These are phyloP conservation scores for Cariama cristata DNA, from an alignment of 2,113 vertebrate species.

Conservation along the genomic window DNA sequence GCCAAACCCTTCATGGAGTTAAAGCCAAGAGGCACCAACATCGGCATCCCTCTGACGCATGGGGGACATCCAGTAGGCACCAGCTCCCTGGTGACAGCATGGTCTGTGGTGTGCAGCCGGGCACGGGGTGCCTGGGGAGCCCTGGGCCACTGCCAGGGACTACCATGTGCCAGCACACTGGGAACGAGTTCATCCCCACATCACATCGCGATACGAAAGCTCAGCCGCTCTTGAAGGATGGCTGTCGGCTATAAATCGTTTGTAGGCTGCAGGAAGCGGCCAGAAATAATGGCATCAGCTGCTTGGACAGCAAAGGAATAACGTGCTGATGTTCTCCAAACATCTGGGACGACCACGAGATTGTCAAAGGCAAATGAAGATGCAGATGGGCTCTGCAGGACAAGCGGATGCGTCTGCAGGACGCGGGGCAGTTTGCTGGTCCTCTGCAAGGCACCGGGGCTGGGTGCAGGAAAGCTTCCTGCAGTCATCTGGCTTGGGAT, in stretches of 20 bases:
- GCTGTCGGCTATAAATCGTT: neutral
- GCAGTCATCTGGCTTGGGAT: neutral
- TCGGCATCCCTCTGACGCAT: rapidly evolving
- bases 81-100: rapidly evolving
- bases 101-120: neutral
- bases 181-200: neutral
- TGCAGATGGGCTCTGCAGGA: neutral
- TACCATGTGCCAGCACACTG: rapidly evolving
- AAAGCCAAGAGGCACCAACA: neutral
- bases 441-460: neutral
- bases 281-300: neutral
- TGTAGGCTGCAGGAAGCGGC: neutral
- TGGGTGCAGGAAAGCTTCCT: neutral
- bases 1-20: neutral
- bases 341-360: neutral
- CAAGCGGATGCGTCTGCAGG: neutral
- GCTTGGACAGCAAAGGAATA: neutral
- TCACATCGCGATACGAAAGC: rapidly evolving
- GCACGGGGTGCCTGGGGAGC: neutral
- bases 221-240: rapidly evolving
- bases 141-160: neutral
- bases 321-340: neutral
- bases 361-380: neutral
- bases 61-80: neutral
- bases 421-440: neutral